Evolutionary conservation across 1,140 invertebrate species (phyloP).

Genomic region (Zaprionus tsacasi): DNA sequence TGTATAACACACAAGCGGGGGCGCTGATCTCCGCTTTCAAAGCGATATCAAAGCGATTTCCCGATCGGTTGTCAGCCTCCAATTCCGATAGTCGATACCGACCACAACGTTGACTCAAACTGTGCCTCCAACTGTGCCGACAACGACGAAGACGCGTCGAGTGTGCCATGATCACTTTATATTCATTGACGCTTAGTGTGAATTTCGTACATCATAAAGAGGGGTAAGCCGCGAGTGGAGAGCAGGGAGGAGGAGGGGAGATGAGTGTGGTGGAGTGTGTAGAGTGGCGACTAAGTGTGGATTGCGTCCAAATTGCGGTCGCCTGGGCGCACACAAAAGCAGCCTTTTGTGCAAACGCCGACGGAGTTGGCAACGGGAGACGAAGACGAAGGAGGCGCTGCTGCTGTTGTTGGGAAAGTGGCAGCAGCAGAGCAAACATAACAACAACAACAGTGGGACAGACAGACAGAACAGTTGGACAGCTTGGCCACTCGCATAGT

Average conservation of each 20-base stretch:
- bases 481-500: background rate
- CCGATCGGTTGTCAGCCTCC: conserved; percentile 19
- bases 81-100: background rate
- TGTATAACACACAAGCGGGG: conserved; percentile 32
- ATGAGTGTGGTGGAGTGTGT: background rate
- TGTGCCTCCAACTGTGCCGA: conserved; percentile 11
- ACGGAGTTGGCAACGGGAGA: background rate
- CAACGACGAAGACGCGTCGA: conserved; percentile 5
- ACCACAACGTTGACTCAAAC: background rate
- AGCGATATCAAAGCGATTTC: background rate
- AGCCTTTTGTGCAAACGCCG: conserved; percentile 65
- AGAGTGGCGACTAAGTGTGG: conserved; percentile 18
- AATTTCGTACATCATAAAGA: conserved; percentile 79
- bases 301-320: conserved; percentile 62
- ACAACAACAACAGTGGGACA: background rate
- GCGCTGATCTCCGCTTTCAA: conserved; percentile 26
- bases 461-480: too few species aligned
- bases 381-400: conserved; percentile 10
- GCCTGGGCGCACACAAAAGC: conserved; percentile 59
- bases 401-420: conserved; percentile 51
- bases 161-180: conserved; percentile 76
- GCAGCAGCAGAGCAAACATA: conserved; percentile 10
- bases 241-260: background rate
- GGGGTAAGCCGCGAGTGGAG: conserved; percentile 9
- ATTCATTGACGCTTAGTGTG: conserved; percentile 80